Percentiles rank a stretch among this genome's conserved stretches.
Conservation (phyloP, 2,888 invertebrate species). For the Melanostoma scalare region DNA sequence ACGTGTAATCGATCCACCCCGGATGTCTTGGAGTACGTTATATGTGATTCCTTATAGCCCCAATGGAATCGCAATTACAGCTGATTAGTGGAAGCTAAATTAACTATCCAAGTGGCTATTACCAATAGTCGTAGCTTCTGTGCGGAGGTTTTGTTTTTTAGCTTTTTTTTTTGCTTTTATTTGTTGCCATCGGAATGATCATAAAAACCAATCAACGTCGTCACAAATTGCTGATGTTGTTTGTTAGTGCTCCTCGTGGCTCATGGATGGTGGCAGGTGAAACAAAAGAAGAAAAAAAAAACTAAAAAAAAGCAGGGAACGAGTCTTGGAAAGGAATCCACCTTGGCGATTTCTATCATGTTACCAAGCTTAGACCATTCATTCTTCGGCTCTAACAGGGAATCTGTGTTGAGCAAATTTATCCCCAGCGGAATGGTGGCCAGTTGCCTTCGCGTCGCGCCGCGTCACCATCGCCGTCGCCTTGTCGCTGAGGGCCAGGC, state of each 20-base stretch:
- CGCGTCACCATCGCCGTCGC: not conserved
- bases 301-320: conserved; percentile 10
- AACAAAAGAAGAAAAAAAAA: conserved; percentile 6
- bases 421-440: conserved; percentile 67
- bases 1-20: conserved; percentile 54
- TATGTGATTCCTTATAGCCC: conserved; percentile 17
- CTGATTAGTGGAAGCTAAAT: conserved; percentile 72
- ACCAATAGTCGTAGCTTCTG: conserved; percentile 35
- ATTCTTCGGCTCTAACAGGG: conserved; percentile 33
- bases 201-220: conserved; percentile 73
- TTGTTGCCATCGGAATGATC: conserved; percentile 68
- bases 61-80: conserved; percentile 70
- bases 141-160: conserved; percentile 40
- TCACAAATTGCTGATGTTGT: conserved; percentile 71
- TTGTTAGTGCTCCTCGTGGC: conserved; percentile 42
- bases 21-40: conserved; percentile 27
- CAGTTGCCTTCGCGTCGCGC: conserved; percentile 16
- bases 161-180: conserved; percentile 32
- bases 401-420: conserved; percentile 60
- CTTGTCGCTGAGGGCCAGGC: conserved; percentile 56
- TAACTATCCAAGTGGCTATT: conserved; percentile 57
- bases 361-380: conserved; percentile 36
- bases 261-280: conserved; percentile 1
- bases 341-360: conserved; percentile 57
- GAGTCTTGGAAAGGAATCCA: conserved; percentile 44